Base-by-base conservation (phyloP, 2,888 invertebrate genomes). In the Lepeophtheirus nordmannii region DNA sequence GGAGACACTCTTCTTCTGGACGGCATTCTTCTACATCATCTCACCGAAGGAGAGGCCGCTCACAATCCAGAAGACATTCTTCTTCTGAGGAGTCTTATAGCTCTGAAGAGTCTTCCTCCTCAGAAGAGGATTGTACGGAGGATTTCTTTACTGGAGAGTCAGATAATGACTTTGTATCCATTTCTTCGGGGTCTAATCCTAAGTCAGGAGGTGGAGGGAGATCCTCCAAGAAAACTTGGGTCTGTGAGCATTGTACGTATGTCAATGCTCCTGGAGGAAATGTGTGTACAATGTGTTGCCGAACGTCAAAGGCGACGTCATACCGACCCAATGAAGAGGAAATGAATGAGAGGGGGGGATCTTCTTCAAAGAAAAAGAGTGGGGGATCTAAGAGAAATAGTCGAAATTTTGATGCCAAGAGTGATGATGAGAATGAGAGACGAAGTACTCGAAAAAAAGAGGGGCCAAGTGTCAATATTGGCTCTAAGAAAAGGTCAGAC, bases 191-290 rank as follows among this genome's bases (percentile, higher is more conserved):
- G 79, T 1, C 78, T 80, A 14, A 71, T 56, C 71, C 73, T 11
- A 63, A 68, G 61, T 62, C 70, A 65, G 67, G 69, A 37, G 8
- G 14, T 46, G n/a, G 17, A 8, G 53, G 53, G 53, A n/a, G n/a
- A n/a, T 17, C 66, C 70, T 0, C 70, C 69, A 11, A 69, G 70
- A 60, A 70, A 67, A 60, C 71, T 67, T 92, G 91, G 91, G 83
- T 87, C 69, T 92, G 91, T 74, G 87, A 89, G 72, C 88, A 89
- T 73, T 92, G 91, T 74, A 92, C 91, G 0, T 90, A 84, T 74
- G 85, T 89, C 3, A 92, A 92, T 74, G 85, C 86, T 68, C 78
- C 85, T 0, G 85, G 85, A 22, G 53, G 53, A 17, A 83, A 85
- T 71, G 86, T 91, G 53, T 91, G 91, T 73, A 80, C 82, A 14